Percentiles rank a stretch among this genome's conserved stretches.
These are phyloP conservation scores for Apis dorsata DNA, from an alignment of 1,140 invertebrate species.

Conservation along the genomic window DNA sequence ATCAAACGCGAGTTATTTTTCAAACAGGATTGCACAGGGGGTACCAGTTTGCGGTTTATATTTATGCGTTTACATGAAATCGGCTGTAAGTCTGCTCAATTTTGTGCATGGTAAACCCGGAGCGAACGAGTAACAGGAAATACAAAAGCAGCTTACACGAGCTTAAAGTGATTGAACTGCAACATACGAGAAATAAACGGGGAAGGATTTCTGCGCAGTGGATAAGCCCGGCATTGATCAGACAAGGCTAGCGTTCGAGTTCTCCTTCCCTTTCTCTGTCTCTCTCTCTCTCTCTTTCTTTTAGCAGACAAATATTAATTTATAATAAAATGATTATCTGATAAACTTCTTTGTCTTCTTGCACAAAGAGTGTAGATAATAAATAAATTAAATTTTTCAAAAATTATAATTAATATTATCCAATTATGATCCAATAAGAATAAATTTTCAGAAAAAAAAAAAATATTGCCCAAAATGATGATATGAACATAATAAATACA, in stretches of 20 bases:
- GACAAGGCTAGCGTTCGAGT: background rate
- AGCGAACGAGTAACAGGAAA: conserved; percentile 12
- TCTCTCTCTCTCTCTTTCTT: background rate
- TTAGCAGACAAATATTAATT: background rate
- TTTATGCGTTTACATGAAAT: conserved; percentile 30
- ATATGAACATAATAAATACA: too few species aligned
- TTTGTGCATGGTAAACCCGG: background rate
- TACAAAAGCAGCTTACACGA: conserved; percentile 28
- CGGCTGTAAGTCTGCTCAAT: conserved; percentile 23
- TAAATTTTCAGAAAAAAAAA: too few species aligned
- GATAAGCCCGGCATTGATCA: conserved; percentile 3
- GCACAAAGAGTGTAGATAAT: too few species aligned
- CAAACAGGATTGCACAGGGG: conserved; percentile 8
- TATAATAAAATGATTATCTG: background rate
- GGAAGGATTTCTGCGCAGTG: background rate
- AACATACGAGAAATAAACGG: background rate
- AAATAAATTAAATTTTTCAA: too few species aligned
- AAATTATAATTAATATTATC: too few species aligned
- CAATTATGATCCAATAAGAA: too few species aligned
- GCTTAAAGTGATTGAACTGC: conserved; percentile 14
- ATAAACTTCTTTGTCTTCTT: too few species aligned
- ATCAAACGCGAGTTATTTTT: conserved; percentile 28
- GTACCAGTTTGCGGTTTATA: conserved; percentile 40
- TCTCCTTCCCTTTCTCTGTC: too few species aligned
- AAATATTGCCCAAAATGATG: too few species aligned